Percentiles rank a stretch among this genome's conserved stretches.
phyloP scores from a whole-genome alignment of 2,888 invertebrate genomes.

The Dicyrtomina minuta region DNA sequence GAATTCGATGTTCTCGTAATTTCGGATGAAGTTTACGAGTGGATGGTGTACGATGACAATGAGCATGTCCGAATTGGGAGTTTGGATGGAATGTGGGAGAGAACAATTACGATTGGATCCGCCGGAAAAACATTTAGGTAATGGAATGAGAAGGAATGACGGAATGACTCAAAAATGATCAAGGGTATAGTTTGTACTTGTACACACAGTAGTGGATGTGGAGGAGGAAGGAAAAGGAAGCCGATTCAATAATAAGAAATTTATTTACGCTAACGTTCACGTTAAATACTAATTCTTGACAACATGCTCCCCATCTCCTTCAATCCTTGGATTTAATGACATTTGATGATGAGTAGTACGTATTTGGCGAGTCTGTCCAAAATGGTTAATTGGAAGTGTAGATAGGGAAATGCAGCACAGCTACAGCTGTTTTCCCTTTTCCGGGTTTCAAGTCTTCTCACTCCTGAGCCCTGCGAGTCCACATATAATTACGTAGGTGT shows the following conservation, averaged over 20 bases:
- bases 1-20: slow-evolving; percentile 89
- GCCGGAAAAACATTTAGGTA: slow-evolving; percentile 61
- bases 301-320: too few relatives aligned
- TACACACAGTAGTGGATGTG: not conserved
- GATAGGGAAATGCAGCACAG: too few relatives aligned
- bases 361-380: too few relatives aligned
- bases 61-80: slow-evolving; percentile 73
- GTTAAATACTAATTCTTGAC: too few relatives aligned
- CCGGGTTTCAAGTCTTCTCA: too few relatives aligned
- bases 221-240: not conserved
- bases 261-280: not conserved
- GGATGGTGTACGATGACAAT: slow-evolving; percentile 83
- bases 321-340: too few relatives aligned
- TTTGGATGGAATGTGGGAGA: slow-evolving; percentile 62
- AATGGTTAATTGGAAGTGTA: too few relatives aligned
- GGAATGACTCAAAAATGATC: not conserved
- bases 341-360: too few relatives aligned
- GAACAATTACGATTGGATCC: slow-evolving; percentile 64
- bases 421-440: too few relatives aligned
- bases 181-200: too few relatives aligned
- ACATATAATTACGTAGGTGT: too few relatives aligned
- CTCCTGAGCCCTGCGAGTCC: too few relatives aligned
- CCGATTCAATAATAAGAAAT: not conserved
- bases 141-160: not conserved
- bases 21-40: slow-evolving; percentile 92